Base-by-base conservation (phyloP, 2,888 invertebrate species). In the Malthinus seriepunctatus region DNA sequence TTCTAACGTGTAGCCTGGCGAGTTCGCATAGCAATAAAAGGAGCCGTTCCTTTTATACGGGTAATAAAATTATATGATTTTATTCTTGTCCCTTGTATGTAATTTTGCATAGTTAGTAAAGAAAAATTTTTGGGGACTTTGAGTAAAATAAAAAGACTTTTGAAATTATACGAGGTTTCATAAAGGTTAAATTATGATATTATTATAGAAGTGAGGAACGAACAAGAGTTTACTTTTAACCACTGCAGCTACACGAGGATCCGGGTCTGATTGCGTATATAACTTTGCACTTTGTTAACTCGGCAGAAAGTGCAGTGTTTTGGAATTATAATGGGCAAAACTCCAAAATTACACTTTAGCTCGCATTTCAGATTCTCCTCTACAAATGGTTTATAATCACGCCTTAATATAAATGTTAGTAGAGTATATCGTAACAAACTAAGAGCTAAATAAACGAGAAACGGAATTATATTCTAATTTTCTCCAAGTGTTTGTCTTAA, bases 261-360 rank as follows among this genome's bases (percentile, higher is more conserved):
- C 64, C 66, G 63, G 66, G 70, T 73, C 71, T 76, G 74, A 75
- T 76, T 74, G 73, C 73, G 73, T 69, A 59, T 23, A 23, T 54
- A 76, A 76, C 76, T 76, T 75, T 75, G 75, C 73, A 76, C 75
- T 74, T 73, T 75, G 75, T 75, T 73, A 73, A 72, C 73, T 72
- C 67, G 68, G 67, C 66, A 69, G 72, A 73, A 73, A 76, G 74
- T 75, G 74, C 73, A 75, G 69, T 74, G 74, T 75, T 74, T 74
- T 68, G 74, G 73, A 75, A 76, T 75, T 75, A 75, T 75, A 76
- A 76, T 74, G 73, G 23, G 75, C 66, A 69, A 73, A 76, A 76
- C 71, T 76, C 73, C 67, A 68, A 70, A 73, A 72, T 23, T 23
- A 23, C 23, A 23, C 70, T 72, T 69, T 70, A 69, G 71, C 71